phyloP scores from a whole-genome alignment of 2,797 vertebrate genomes.

The Sebastes iracundus region DNA sequence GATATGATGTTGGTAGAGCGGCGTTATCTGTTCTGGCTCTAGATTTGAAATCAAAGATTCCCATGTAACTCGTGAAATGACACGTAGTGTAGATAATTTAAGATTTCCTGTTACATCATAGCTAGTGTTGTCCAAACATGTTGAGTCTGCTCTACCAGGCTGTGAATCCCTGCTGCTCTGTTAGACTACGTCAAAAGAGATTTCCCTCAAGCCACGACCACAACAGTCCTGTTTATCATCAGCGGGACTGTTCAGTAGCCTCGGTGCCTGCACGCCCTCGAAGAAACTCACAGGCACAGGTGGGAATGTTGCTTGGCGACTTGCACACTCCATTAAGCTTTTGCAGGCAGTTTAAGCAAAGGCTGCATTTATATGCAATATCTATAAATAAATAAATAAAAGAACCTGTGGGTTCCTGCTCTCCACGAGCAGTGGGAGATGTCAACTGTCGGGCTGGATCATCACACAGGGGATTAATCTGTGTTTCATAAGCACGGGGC shows the following conservation, averaged over 20 bases:
- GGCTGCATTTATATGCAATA: conserved; percentile 62
- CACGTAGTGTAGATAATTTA: background rate
- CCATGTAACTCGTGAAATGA: background rate
- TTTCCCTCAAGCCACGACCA: conserved; percentile 40
- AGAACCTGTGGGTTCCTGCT: conserved; percentile 42
- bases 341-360: conserved; percentile 63
- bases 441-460: conserved; percentile 58
- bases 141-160: conserved; percentile 18
- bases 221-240: conserved; percentile 42
- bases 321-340: conserved; percentile 70
- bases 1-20: background rate
- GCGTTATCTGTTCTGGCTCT: background rate
- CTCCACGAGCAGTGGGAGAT: conserved; percentile 51
- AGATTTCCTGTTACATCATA: background rate
- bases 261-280: conserved; percentile 26
- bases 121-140: background rate
- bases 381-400: conserved; percentile 44
- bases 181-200: conserved; percentile 13
- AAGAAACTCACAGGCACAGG: conserved; percentile 53
- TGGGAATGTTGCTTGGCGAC: conserved; percentile 56
- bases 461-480: conserved; percentile 65
- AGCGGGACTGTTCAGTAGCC: conserved; percentile 39
- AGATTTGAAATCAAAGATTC: background rate
- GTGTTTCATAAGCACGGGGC: conserved; percentile 36
- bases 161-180: conserved; percentile 41